Evolutionary conservation across 2,797 vertebrate species (phyloP).

Genomic region (Eurystomus glaucurus): DNA sequence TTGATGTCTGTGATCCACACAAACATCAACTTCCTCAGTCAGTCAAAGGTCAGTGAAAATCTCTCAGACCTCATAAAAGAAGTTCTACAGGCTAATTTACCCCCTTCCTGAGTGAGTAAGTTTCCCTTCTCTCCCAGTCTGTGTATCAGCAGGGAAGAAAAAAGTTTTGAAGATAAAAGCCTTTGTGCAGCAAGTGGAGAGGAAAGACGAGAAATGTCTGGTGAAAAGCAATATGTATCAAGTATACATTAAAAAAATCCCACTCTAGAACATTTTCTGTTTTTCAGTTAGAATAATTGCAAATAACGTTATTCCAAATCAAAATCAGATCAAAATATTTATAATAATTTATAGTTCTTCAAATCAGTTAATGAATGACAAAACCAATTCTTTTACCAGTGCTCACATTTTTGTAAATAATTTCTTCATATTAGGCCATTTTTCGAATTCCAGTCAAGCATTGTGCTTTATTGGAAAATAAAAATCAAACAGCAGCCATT

Average conservation of each 20-base stretch:
- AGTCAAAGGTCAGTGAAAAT: constrained; percentile 51
- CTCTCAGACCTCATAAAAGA: constrained; percentile 44
- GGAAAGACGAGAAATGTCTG: neutral
- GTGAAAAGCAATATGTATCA: constrained; percentile 3
- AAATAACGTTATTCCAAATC: constrained; percentile 17
- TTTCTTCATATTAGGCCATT: constrained; percentile 63
- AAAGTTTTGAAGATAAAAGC: constrained; percentile 43
- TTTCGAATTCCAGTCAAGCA: constrained; percentile 73
- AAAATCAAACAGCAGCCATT: constrained; percentile 24
- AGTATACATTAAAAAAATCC: neutral
- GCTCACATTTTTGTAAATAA: constrained; percentile 21
- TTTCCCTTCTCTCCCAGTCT: constrained; percentile 39
- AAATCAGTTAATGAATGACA: neutral
- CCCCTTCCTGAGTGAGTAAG: constrained; percentile 46
- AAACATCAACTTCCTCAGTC: constrained; percentile 48
- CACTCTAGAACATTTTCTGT: neutral
- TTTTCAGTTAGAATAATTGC: neutral
- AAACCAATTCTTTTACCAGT: constrained; percentile 29
- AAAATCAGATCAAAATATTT: constrained; percentile 25
- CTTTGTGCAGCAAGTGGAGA: constrained; percentile 15
- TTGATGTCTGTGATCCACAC: constrained; percentile 62
- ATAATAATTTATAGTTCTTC: neutral
- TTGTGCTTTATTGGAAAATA: constrained; percentile 72
- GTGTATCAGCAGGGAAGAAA: constrained; percentile 40
- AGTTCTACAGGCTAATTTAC: constrained; percentile 63